Percentiles rank a stretch among this genome's conserved stretches.
phyloP scores from a whole-genome alignment of 2,113 vertebrate species.

The Oryzias curvinotus region DNA sequence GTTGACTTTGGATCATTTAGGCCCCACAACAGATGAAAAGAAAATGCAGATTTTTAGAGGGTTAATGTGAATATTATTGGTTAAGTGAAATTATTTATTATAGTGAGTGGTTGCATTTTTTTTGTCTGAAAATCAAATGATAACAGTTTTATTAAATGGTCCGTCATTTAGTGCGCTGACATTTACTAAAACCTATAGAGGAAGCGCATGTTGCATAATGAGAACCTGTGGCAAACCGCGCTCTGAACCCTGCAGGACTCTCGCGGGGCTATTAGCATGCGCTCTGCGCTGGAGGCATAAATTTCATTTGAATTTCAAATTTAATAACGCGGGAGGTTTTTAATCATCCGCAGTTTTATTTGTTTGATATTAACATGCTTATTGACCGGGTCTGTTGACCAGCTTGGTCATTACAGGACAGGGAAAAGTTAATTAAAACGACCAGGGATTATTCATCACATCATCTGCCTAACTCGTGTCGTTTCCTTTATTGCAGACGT shows the following conservation, averaged over 20 bases:
- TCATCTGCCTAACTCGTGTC: constrained; percentile 98
- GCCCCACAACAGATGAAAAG: constrained; percentile 16
- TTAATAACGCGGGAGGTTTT: constrained; percentile 99
- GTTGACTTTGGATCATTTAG: constrained; percentile 31
- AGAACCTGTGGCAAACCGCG: constrained; percentile 40
- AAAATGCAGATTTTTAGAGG: constrained; percentile 9
- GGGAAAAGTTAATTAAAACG: constrained; percentile 99
- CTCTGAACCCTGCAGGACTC: constrained; percentile 81
- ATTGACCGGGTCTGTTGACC: constrained; percentile 99
- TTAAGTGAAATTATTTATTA: constrained; percentile 39
- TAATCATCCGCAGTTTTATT: constrained; percentile 99
- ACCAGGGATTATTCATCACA: constrained; percentile 99
- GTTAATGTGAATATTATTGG: constrained; percentile 21
- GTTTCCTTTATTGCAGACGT: constrained; percentile 95
- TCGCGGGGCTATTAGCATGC: constrained; percentile 90
- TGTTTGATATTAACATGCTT: constrained; percentile 99
- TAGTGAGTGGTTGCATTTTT: constrained; percentile 32
- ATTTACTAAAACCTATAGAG: constrained; percentile 55
- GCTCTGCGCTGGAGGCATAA: constrained; percentile 89
- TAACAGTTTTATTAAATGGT: constrained; percentile 40
- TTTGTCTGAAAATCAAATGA: constrained; percentile 40
- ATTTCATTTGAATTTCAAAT: constrained; percentile 99
- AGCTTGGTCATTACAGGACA: constrained; percentile 99
- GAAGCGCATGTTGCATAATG: constrained; percentile 68
- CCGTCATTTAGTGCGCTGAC: constrained; percentile 50